Base-by-base conservation (phyloP, 1,140 invertebrate species). In the Zelostemma sp. region DNA sequence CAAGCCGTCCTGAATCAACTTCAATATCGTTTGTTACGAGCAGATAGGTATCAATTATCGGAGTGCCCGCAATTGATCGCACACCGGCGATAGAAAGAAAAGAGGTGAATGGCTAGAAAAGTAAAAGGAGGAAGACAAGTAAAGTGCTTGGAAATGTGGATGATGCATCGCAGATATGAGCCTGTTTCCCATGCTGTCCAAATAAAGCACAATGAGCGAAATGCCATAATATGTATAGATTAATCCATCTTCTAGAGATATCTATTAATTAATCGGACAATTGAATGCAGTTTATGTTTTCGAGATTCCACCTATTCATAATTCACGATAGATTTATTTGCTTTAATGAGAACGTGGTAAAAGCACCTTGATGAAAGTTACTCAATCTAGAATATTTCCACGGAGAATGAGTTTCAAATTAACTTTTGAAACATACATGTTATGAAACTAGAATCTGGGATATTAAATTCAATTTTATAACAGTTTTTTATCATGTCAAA, bases 181-280 rank as follows among this genome's bases (percentile, higher is more conserved):
- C 56, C 55, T 64, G 51, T 73, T 73, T 72, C 72, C 66, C 60
- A 66, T 74, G 68, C 63, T 68, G 72, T 74, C 72, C 56, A 70
- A 67, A 66, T 53, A 71, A 48, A 64, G 48, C 56, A 62, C 60
- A 66, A 63, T 59, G 63, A 62, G 19, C 53, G 15, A 63, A 51
- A 57, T 63, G 51, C 40, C 59, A 70, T 68, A 60, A 68, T 68
- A 15, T 58, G 63, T 63, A 51, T 46, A 47, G 57, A 68, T 49
- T 64, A 56, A 64, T 65, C 59, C 68, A 71, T 74, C 72, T 48
- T 56, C 67, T 40, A 57, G 61, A 68, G 60, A 61, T 62, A 68
- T 68, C 66, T 68, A 73, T 73, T 68, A 68, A 73, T 68, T 66
- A 73, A 68, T 73, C 70, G 56, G 66, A 68, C 60, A 59, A 59